Base-by-base conservation (phyloP, 1,140 invertebrate species). In the Paralvinella palmiformis region DNA sequence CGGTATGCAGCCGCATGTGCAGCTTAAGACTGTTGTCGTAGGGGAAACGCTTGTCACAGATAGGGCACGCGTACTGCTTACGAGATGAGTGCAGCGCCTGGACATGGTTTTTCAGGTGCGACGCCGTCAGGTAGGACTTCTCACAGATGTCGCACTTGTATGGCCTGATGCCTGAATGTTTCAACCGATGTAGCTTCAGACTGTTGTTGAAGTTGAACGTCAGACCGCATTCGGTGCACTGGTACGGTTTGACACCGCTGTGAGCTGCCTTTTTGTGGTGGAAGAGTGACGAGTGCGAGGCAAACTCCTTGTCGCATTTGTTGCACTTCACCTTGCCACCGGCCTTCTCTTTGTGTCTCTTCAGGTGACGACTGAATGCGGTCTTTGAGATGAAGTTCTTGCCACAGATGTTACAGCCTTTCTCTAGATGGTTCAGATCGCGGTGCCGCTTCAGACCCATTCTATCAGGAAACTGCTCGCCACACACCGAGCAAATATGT, bases 351-450 rank as follows among this genome's bases (percentile, higher is more conserved):
- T 92, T 93, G 71, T 93, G 91, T 50, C 90, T 91, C 59, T 90
- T 84, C 71, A 87, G 86, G 80, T 96, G 93, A 85, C 94, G 94
- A 80, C 91, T 89, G 68, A 94, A 83, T 81, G 94, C 92, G 76
- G 89, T 91, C 60, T 91, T 81, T 35, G 92, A 95, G 13, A 91
- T 94, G 78, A 95, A 96, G 77, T 88, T 89, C 80, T 94, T 94
- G 44, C 86, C 83, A 75, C 92, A 96, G 59, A 87, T 82, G 69
- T 86, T 84, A 80, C 93, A 96, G 77, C 57, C n/a, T 55, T 24
- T 20, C 24, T 24, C 55, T 27, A 22, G 36, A 50, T 65, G 50
- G 15, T 44, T 1, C 22, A 27, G 0, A 4, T 36, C 55, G 17
- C 32, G 31, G 59, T 63, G 48, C 58, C 52, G 20, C 22, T 56